Evolutionary conservation across 92 coral and sea anemone genomes (phyloP).

Genomic region (Zoanthus sociatus): DNA sequence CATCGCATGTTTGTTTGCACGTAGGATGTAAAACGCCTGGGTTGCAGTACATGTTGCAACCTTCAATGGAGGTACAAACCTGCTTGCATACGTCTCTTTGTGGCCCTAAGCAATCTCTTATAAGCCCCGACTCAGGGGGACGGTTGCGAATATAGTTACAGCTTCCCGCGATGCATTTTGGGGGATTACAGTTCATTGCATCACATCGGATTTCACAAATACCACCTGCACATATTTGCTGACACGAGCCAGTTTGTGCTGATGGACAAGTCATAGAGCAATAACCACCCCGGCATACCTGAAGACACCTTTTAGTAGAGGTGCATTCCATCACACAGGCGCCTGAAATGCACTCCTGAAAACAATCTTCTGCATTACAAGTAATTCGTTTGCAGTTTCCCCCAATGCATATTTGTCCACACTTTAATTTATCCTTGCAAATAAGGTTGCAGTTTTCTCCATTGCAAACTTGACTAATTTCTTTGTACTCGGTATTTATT

Average conservation of each 20-base stretch:
- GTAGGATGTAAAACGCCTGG: constrained; percentile 66
- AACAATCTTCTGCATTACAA: constrained; percentile 77
- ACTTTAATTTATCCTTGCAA: constrained; percentile 72
- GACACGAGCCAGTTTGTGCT: constrained; percentile 62
- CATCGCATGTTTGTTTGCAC: constrained; percentile 82
- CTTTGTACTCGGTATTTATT: constrained; percentile 23
- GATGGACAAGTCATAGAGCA: constrained; percentile 83
- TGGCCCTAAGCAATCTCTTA: constrained; percentile 55
- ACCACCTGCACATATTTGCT: constrained; percentile 81
- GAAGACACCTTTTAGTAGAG: constrained; percentile 71
- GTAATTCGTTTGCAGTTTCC: constrained; percentile 76
- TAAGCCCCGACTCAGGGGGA: constrained; percentile 71
- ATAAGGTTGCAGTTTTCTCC: constrained; percentile 81
- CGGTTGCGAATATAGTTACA: constrained; percentile 70
- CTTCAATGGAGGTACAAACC: constrained; percentile 66
- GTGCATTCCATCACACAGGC: constrained; percentile 86
- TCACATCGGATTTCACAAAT: constrained; percentile 78
- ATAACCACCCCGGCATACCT: constrained; percentile 82
- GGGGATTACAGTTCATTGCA: constrained; percentile 79
- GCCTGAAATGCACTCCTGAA: constrained; percentile 88
- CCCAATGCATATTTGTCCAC: constrained; percentile 86
- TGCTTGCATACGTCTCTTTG: constrained; percentile 71
- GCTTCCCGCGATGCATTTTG: constrained; percentile 75
- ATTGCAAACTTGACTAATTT: constrained; percentile 79
- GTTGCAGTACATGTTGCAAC: constrained; percentile 69